Evolutionary conservation across 2,113 vertebrate genomes (phyloP).

Genomic region (Tyto alba): DNA sequence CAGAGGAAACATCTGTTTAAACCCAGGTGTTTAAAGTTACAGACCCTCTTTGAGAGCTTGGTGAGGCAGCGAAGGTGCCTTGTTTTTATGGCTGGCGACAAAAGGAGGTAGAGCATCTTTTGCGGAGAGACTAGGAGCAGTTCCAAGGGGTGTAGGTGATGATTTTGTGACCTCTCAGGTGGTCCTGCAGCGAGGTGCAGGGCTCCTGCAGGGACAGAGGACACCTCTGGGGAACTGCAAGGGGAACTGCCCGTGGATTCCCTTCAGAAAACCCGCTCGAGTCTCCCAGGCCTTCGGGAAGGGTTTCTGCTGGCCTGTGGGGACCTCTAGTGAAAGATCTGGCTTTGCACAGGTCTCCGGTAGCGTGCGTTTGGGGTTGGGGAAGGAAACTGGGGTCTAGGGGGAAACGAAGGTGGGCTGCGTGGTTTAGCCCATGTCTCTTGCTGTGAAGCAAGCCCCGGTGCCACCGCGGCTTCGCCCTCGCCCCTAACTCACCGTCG

Average conservation of each 20-base stretch:
- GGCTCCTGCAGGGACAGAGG: background rate
- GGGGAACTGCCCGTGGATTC: background rate
- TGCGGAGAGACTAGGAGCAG: background rate
- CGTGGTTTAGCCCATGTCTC: fast-evolving
- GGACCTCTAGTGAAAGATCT: slow-evolving; percentile 60
- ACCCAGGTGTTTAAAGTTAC: background rate
- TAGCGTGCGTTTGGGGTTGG: background rate
- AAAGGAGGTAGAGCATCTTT: background rate
- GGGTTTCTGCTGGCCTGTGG: slow-evolving; percentile 41
- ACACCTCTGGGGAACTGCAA: background rate
- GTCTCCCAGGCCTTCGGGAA: background rate
- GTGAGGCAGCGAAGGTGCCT: background rate
- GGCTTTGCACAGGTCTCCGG: background rate
- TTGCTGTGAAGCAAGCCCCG: background rate
- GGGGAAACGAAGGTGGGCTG: background rate
- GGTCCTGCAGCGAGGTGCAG: background rate
- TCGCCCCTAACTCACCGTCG: background rate
- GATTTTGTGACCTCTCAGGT: background rate
- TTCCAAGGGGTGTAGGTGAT: background rate
- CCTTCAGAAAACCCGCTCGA: background rate
- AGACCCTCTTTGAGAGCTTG: background rate
- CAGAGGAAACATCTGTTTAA: background rate
- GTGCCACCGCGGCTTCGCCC: background rate
- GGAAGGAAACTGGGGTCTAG: background rate
- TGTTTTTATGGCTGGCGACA: background rate